Base-by-base conservation (phyloP, 1,140 invertebrate genomes). In the Zaprionus nigranus region DNA sequence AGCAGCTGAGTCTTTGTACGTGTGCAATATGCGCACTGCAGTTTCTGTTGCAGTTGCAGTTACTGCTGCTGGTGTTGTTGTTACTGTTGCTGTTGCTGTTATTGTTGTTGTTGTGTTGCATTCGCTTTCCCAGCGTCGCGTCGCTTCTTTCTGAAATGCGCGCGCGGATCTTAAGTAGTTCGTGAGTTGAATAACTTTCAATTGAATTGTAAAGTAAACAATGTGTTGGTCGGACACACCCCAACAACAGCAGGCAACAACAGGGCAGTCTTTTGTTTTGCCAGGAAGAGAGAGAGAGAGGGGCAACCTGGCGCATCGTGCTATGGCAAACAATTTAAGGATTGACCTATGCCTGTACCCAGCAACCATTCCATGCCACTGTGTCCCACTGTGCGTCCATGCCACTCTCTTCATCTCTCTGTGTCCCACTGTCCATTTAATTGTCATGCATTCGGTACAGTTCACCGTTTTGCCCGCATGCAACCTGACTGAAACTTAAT, bases 121-220 rank as follows among this genome's bases (percentile, higher is more conserved):
- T 70, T 79, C 69, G 78, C 66, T 75, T 87, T 87, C 84, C 84
- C 84, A 87, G 84, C 75, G 69, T 83, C 73, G 69, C 66, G 80
- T 78, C 81, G 84, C 84, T 86, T 88, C 83, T 86, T 87, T 87
- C 68, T 74, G 76, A 58, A 70, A 68, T 40, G 38, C 38, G 15
- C 72, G 73, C 58, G 75, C 67, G 82, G 78, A 88, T 90, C 87
- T 86, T 90, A 90, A 90, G 86, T 90, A 90, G 86, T 90, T 90
- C 86, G 86, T 90, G 86, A 90, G 86, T 90, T 90, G 86, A 90
- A 90, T 90, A 90, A 90, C 87, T 90, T 91, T 90, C 86, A 90
- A 90, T 90, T 90, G 86, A 90, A 90, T 90, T 90, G 86, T 90
- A 85, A 90, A 90, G 86, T 90, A 90, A 90, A 90, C 85, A 90